Base-by-base conservation (phyloP, 2,113 vertebrate genomes). In the Centropus bengalensis region DNA sequence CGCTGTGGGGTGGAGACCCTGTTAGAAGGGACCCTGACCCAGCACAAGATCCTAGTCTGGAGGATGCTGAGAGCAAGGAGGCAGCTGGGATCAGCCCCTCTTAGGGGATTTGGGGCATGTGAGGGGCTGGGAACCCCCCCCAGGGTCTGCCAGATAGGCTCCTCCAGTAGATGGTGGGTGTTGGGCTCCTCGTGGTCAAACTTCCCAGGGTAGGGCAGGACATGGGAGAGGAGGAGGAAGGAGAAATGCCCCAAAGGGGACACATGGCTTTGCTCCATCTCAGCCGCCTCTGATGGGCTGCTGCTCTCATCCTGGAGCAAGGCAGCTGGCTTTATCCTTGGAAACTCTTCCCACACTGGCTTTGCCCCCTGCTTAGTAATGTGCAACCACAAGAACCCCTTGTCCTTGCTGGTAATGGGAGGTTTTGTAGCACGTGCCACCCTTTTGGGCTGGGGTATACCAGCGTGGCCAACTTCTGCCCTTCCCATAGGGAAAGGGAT, bases 101-200 rank as follows among this genome's bases (percentile, higher is more conserved):
- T 2, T 1, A 2, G n/a, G 42, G 20, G 26, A 14, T 6, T 23
- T 1, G 7, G 32, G 19, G 10, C 8, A 19, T 7, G 26, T 10
- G 33, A 33, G 19, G 66, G 59, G 21, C 27, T 85, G 79, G 4
- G 38, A 8, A 51, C 4, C 68, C 44, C 33, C 33, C 26, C 13
- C 11, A 3, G 56, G 30, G 62, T 4, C 22, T 47, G 22, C 12
- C 20, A 47, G 47, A 21, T 18, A 21, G 47, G 47, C 20, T 47
- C 47, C 47, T 47, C 20, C 47, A 47, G 47, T 21, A 47, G 47
- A 21, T 47, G 47, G 28, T 6, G 55, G 52, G 4, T 22, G 5
- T 7, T 0, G 1, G 27, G 6, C 21, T 3, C 0, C 2, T 10
- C 0, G 1, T 5, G 28, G 20, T 28, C 40, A 4, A 0, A 0